Evolutionary conservation across 2,888 invertebrate species (phyloP).

Genomic region (Pyrrhia umbra): DNA sequence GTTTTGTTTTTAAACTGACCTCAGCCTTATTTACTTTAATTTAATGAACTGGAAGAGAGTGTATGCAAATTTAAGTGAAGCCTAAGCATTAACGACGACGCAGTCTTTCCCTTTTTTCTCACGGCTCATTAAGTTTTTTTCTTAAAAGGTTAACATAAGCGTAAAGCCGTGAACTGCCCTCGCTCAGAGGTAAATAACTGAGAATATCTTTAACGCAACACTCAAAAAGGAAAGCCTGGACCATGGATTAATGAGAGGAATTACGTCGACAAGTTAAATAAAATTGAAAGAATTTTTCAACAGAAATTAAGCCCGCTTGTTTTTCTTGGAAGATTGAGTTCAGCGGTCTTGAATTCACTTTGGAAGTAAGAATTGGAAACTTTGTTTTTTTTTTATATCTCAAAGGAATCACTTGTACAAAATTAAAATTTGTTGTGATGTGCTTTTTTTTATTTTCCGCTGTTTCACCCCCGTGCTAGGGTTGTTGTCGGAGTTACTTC

Average conservation of each 20-base stretch:
- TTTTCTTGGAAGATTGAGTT: constrained; percentile 7
- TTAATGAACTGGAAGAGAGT: constrained; percentile 61
- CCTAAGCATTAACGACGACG: constrained; percentile 57
- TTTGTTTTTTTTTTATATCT: not conserved
- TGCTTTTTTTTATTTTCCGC: no score
- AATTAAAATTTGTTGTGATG: no score
- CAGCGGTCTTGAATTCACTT: not conserved
- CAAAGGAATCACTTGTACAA: not conserved
- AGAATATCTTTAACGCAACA: constrained; percentile 68
- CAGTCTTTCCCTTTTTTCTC: constrained; percentile 72
- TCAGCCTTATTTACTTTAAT: constrained; percentile 60
- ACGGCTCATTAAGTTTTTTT: constrained; percentile 82
- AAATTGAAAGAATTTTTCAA: not conserved
- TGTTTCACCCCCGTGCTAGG: no score
- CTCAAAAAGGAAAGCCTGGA: constrained; percentile 51
- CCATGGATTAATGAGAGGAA: constrained; percentile 41
- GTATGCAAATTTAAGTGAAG: constrained; percentile 60
- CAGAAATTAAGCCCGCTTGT: constrained; percentile 24
- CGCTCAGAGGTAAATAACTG: constrained; percentile 70
- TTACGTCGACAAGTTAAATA: constrained; percentile 29
- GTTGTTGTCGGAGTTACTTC: no score
- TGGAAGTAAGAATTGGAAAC: not conserved
- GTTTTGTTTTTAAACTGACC: constrained; percentile 15
- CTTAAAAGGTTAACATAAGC: constrained; percentile 82
- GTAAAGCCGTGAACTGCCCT: constrained; percentile 76